phyloP scores from a whole-genome alignment of 2,797 vertebrate species.

The Siniperca scherzeri region DNA sequence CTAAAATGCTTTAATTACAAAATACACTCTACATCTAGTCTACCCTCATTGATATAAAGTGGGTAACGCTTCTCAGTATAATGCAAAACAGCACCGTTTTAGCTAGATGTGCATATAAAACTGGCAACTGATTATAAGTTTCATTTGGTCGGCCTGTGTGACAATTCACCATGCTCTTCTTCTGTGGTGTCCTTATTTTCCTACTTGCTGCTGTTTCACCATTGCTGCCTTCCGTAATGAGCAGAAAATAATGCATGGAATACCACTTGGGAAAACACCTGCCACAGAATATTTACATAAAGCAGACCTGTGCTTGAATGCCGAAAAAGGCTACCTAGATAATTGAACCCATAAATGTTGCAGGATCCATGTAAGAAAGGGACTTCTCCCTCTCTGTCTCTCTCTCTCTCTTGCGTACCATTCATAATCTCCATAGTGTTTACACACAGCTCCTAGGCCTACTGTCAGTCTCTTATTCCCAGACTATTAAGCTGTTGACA shows the following conservation, averaged over 20 bases:
- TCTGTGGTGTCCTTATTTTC: conserved; percentile 14
- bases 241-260: conserved; percentile 27
- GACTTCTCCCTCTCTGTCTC: conserved; percentile 17
- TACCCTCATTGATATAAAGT: background rate
- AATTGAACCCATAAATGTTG: conserved; percentile 55
- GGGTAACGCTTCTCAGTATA: background rate
- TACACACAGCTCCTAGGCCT: conserved; percentile 58
- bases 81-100: background rate
- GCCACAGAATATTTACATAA: conserved; percentile 20
- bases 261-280: conserved; percentile 33
- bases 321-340: conserved; percentile 10
- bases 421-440: conserved; percentile 63
- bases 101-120: background rate
- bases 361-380: conserved; percentile 31
- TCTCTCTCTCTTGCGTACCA: conserved; percentile 41
- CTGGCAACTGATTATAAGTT: background rate
- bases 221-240: conserved; percentile 31
- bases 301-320: conserved; percentile 21
- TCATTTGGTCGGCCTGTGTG: conserved; percentile 1
- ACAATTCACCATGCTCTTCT: conserved; percentile 10
- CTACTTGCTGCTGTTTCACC: background rate
- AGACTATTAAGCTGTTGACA: conserved; percentile 79
- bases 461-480: conserved; percentile 76
- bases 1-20: background rate
- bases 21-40: background rate